phyloP scores from a whole-genome alignment of 2,113 vertebrate genomes.

The Microcebus tavaratra region DNA sequence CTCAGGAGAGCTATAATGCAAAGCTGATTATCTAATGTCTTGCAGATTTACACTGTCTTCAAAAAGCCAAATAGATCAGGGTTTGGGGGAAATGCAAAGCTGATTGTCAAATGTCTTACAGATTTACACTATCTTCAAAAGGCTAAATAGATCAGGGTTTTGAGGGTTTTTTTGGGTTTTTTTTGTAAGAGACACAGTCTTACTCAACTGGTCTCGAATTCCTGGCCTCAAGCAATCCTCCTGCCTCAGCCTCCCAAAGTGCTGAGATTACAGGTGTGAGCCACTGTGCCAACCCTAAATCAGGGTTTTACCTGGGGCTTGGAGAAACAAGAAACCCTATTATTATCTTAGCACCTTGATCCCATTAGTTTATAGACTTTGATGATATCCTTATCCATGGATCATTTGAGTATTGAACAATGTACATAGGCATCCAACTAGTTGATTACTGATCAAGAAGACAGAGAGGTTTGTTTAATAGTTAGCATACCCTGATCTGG shows the following conservation, averaged over 20 bases:
- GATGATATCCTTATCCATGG: background rate
- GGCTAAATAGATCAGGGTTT: slow-evolving; percentile 42
- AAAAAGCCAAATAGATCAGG: slow-evolving; percentile 55
- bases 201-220: too few species aligned
- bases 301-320: background rate
- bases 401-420: background rate
- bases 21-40: slow-evolving; percentile 39
- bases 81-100: background rate
- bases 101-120: slow-evolving; percentile 45
- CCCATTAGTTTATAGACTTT: background rate
- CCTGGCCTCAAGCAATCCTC: too few species aligned
- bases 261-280: too few species aligned
- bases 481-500: background rate
- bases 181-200: too few species aligned
- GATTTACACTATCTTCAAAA: slow-evolving; percentile 44
- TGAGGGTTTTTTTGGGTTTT: too few species aligned
- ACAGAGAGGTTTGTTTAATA: slow-evolving; percentile 21
- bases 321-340: slow-evolving; percentile 15
- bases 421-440: background rate
- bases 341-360: slow-evolving; percentile 44
- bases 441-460: slow-evolving; percentile 40
- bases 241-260: too few species aligned
- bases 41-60: slow-evolving; percentile 35
- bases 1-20: slow-evolving; percentile 34
- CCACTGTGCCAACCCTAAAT: too few species aligned